Percentiles rank a stretch among this genome's conserved stretches.
phyloP scores from a whole-genome alignment of 1,140 invertebrate species.

The Drosophila bifasciata region DNA sequence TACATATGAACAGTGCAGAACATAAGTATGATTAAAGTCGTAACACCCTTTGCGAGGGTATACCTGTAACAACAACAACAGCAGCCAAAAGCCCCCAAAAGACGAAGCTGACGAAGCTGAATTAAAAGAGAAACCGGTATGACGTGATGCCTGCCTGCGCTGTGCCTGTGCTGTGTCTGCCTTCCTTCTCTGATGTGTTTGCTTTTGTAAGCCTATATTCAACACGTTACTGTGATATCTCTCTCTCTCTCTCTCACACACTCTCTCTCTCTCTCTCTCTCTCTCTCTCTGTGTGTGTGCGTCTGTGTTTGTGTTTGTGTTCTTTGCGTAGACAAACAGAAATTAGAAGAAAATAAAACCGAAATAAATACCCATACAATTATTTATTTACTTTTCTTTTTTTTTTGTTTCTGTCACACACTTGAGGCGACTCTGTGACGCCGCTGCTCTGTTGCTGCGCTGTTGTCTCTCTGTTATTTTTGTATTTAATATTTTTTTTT shows the following conservation, averaged over 20 bases:
- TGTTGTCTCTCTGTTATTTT: slow-evolving; percentile 6
- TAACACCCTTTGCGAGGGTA: too few species aligned
- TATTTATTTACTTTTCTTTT: slow-evolving; percentile 16
- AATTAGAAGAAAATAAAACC: slow-evolving; percentile 47
- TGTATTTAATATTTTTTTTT: not conserved
- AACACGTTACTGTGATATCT: slow-evolving; percentile 51
- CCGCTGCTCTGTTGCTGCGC: slow-evolving; percentile 1
- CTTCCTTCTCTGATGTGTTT: slow-evolving; percentile 46
- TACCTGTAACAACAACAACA: slow-evolving; percentile 3
- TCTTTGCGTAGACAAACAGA: slow-evolving; percentile 52
- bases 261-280: too few species aligned
- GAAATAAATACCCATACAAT: slow-evolving; percentile 48
- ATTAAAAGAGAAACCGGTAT: slow-evolving; percentile 73
- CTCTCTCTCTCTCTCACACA: too few species aligned
- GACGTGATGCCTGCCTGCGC: slow-evolving; percentile 61
- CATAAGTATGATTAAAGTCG: too few species aligned
- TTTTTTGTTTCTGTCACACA: slow-evolving; percentile 16
- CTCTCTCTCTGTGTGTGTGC: too few species aligned
- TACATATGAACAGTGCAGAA: too few species aligned
- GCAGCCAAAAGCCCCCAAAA: slow-evolving; percentile 7
- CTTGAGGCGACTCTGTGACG: slow-evolving; percentile 42
- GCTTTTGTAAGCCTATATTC: slow-evolving; percentile 45
- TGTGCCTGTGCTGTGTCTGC: too few species aligned
- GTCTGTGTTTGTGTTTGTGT: slow-evolving; percentile 1
- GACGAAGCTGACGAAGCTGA: slow-evolving; percentile 51